Percentiles rank a stretch among this genome's conserved stretches.
Evolutionary conservation across 2,797 vertebrate genomes (phyloP).

Genomic region (Champsocephalus gunnari): DNA sequence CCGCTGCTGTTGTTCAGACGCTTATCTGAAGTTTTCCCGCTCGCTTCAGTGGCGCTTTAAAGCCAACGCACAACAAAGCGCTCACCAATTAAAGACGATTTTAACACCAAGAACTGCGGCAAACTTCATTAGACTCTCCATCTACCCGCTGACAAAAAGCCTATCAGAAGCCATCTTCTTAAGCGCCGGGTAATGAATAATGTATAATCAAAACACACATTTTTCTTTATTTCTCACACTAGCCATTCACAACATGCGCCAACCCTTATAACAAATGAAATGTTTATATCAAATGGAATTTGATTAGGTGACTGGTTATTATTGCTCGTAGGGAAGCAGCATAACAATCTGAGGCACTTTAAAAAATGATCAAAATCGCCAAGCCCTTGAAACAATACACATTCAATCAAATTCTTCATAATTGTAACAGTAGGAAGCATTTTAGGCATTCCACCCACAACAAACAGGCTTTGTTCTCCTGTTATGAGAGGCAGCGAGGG

Average conservation of each 20-base stretch:
- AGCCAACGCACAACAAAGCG: slow-evolving; percentile 73
- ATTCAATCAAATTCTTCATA: slow-evolving; percentile 84
- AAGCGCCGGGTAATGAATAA: slow-evolving; percentile 72
- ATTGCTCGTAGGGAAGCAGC: slow-evolving; percentile 71
- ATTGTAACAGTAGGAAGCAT: slow-evolving; percentile 86
- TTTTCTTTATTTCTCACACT: slow-evolving; percentile 15
- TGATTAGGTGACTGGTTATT: slow-evolving; percentile 79
- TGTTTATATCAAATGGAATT: slow-evolving; percentile 79
- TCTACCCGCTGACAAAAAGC: slow-evolving; percentile 73
- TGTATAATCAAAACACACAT: slow-evolving; percentile 69
- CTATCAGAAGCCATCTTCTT: slow-evolving; percentile 69
- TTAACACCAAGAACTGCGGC: slow-evolving; percentile 79
- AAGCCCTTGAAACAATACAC: slow-evolving; percentile 84
- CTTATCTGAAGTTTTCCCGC: slow-evolving; percentile 76
- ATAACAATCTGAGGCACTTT: slow-evolving; percentile 73
- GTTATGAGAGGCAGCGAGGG: slow-evolving; percentile 82
- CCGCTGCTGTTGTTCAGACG: slow-evolving; percentile 73
- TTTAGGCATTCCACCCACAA: slow-evolving; percentile 84
- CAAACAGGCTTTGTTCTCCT: slow-evolving; percentile 88
- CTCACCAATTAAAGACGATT: slow-evolving; percentile 83
- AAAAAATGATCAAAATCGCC: slow-evolving; percentile 77
- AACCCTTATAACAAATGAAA: slow-evolving; percentile 67
- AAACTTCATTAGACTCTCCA: slow-evolving; percentile 83
- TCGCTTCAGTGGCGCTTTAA: slow-evolving; percentile 72
- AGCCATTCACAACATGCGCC: slow-evolving; percentile 55